Percentiles rank a stretch among this genome's conserved stretches.
Evolutionary conservation across 2,113 vertebrate species (phyloP).

Genomic region (Perca flavescens): DNA sequence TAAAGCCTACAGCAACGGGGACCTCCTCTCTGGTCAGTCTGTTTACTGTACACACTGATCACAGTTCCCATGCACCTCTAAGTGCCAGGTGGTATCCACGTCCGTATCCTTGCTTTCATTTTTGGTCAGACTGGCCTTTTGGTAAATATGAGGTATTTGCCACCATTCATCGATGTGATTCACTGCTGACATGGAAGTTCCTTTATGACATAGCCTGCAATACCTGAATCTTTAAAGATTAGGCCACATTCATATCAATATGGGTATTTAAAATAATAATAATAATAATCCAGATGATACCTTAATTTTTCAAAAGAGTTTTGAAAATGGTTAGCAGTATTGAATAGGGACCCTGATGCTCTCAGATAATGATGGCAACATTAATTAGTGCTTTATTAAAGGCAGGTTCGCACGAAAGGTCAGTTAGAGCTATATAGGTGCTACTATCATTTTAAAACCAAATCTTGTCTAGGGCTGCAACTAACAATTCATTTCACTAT

Average conservation of each 20-base stretch:
- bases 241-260: neutral
- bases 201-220: neutral
- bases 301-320: neutral
- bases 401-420: neutral
- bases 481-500: neutral
- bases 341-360: neutral
- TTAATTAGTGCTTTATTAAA: neutral
- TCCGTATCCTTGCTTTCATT: neutral
- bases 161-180: neutral
- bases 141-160: neutral
- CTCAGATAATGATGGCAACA: neutral
- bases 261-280: neutral
- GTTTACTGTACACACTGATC: neutral
- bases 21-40: conserved; percentile 95
- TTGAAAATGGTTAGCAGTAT: neutral
- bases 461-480: neutral
- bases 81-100: neutral
- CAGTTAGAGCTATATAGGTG: neutral
- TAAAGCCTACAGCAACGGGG: conserved; percentile 97
- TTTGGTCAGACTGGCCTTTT: neutral
- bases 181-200: neutral
- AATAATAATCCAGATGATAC: no score
- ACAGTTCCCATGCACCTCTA: neutral
- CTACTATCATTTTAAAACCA: neutral
- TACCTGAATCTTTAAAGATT: neutral